Percentiles rank a stretch among this genome's conserved stretches.
Evolutionary conservation across 2,797 vertebrate genomes (phyloP).

Genomic region (Anas bahamensis): DNA sequence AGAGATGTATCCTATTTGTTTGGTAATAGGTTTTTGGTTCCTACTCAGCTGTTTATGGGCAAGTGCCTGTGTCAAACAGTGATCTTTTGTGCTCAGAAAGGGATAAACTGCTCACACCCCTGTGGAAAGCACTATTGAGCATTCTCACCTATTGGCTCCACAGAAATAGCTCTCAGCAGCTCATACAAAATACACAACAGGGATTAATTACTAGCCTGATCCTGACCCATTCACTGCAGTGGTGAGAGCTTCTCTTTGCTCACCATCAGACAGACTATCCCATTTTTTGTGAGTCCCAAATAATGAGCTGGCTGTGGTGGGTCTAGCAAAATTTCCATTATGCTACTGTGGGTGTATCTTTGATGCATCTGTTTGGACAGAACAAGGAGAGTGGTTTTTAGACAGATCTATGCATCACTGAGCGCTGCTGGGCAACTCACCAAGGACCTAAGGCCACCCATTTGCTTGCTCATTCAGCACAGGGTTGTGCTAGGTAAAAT

Average conservation of each 20-base stretch:
- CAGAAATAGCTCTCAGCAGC: not conserved
- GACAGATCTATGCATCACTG: not conserved
- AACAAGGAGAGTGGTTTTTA: not conserved
- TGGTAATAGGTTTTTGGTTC: not conserved
- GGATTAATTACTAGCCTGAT: conserved; percentile 18
- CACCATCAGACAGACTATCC: not conserved
- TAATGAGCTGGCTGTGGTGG: conserved; percentile 12
- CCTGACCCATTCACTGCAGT: not conserved
- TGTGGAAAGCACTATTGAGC: not conserved
- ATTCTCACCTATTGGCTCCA: conserved; percentile 10
- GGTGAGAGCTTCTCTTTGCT: not conserved
- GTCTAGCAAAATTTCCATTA: conserved; percentile 13
- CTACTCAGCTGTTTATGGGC: not conserved
- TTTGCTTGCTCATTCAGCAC: not conserved
- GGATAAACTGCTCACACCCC: not conserved
- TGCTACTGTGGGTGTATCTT: not conserved
- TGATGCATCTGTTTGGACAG: not conserved
- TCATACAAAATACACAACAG: not conserved
- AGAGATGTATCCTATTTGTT: not conserved
- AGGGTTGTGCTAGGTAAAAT: not conserved
- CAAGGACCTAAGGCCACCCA: not conserved
- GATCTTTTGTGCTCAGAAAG: conserved; percentile 10
- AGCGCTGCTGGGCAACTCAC: not conserved
- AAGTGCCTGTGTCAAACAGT: not conserved
- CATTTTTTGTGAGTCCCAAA: not conserved